Percentiles rank a stretch among this genome's conserved stretches.
These are phyloP conservation scores for Hemichromis elongatus DNA, from an alignment of 2,113 vertebrate species.

Conservation along the genomic window DNA sequence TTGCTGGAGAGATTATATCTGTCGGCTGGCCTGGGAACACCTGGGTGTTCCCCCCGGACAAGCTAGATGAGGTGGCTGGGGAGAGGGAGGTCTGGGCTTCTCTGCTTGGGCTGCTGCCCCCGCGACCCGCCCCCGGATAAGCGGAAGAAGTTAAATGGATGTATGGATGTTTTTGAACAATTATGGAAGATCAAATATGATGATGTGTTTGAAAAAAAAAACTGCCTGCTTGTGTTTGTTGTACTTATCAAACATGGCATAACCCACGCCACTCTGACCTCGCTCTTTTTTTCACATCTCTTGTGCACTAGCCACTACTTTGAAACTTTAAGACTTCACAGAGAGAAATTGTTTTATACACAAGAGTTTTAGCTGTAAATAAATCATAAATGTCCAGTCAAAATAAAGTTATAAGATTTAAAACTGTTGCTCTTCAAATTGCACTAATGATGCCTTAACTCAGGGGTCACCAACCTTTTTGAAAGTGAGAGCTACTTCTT, in stretches of 20 bases:
- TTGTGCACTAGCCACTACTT: not conserved
- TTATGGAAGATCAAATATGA: not conserved
- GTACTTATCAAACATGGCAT: rapidly evolving
- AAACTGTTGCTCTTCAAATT: not conserved
- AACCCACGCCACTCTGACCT: not conserved
- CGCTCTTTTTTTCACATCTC: rapidly evolving
- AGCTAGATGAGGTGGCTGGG: rapidly evolving
- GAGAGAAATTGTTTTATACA: not conserved
- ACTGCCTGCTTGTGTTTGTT: not conserved
- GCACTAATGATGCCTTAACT: not conserved
- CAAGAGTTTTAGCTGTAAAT: not conserved
- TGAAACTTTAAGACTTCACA: not conserved
- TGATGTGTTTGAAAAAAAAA: not conserved
- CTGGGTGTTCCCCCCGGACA: rapidly evolving
- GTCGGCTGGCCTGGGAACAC: not conserved
- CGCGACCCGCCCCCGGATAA: rapidly evolving
- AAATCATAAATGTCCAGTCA: not conserved
- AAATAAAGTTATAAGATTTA: not conserved
- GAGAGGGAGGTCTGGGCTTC: not conserved
- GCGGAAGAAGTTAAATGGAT: not conserved
- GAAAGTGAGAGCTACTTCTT: no score
- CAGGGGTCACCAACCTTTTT: no score
- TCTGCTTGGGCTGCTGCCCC: not conserved
- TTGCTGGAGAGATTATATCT: no score
- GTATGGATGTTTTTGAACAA: not conserved